Percentiles rank a stretch among this genome's conserved stretches.
These are phyloP conservation scores for Mercenaria mercenaria DNA, from an alignment of 1,140 invertebrate genomes.

Conservation along the genomic window DNA sequence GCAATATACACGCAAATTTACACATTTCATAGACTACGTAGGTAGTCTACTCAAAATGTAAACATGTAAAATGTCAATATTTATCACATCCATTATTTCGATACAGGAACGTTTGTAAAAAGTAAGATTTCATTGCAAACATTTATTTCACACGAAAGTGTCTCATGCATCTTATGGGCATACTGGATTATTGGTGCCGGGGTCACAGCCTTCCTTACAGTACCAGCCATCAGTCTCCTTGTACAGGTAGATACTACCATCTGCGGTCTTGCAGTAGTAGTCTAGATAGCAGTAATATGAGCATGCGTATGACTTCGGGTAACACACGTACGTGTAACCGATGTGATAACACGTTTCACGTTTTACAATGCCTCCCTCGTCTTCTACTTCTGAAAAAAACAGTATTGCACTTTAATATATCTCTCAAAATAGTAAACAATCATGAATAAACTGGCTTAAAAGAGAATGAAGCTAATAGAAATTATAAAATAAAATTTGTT, in stretches of 20 bases:
- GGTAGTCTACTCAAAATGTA: too few species aligned
- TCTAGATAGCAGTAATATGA: neutral
- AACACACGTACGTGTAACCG: neutral
- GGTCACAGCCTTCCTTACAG: neutral
- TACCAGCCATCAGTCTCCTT: neutral
- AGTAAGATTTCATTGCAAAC: too few species aligned
- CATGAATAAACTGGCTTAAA: neutral
- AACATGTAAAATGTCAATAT: too few species aligned
- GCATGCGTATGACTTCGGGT: neutral
- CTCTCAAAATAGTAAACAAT: neutral
- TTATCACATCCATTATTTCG: too few species aligned
- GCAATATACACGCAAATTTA: too few species aligned
- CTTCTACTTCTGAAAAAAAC: neutral
- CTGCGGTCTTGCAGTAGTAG: neutral
- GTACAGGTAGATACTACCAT: neutral
- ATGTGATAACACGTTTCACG: neutral
- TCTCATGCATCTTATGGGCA: too few species aligned
- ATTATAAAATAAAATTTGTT: neutral
- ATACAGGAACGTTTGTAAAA: too few species aligned
- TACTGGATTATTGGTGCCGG: neutral
- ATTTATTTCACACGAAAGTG: too few species aligned
- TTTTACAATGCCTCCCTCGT: neutral
- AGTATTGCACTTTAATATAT: neutral
- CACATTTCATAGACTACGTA: too few species aligned
- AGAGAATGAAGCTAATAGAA: neutral